Evolutionary conservation across 1,140 invertebrate species (phyloP).

Genomic region (Lepidotrigona ventralis): DNA sequence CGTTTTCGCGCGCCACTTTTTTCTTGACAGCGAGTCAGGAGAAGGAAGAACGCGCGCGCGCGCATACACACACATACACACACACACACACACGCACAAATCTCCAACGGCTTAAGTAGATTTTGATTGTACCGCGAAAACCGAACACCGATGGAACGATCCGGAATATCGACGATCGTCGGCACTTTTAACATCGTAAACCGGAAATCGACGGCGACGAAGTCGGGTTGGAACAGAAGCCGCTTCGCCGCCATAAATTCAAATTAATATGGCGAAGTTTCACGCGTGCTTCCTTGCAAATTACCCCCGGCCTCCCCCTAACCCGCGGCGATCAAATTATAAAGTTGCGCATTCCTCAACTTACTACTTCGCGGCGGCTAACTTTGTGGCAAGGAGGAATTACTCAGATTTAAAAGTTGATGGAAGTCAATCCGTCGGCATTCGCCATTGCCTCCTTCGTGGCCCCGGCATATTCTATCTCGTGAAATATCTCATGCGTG

Average conservation of each 20-base stretch:
- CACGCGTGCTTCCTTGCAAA: slow-evolving; percentile 68
- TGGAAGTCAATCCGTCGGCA: slow-evolving; percentile 71
- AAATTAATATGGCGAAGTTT: slow-evolving; percentile 73
- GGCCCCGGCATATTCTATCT: slow-evolving; percentile 37
- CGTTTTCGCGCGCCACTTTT: slow-evolving; percentile 6
- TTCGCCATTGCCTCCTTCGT: slow-evolving; percentile 50
- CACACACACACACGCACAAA: no score
- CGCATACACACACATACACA: no score
- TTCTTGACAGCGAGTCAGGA: neutral
- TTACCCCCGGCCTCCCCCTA: slow-evolving; percentile 59
- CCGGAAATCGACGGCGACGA: neutral
- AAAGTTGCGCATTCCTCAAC: slow-evolving; percentile 77
- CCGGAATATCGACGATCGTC: slow-evolving; percentile 8
- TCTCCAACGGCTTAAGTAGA: neutral
- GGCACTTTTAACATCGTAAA: neutral
- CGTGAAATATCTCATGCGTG: neutral
- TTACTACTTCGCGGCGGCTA: slow-evolving; percentile 71
- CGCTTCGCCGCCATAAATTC: slow-evolving; percentile 67
- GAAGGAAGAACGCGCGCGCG: neutral
- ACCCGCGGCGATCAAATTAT: slow-evolving; percentile 75
- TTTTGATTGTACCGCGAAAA: neutral
- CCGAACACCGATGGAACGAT: neutral
- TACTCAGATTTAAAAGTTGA: slow-evolving; percentile 76
- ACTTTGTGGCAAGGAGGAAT: slow-evolving; percentile 69
- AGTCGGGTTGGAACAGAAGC: neutral